Conservation (phyloP, 2,113 vertebrate species). For the Bufo bufo region DNA sequence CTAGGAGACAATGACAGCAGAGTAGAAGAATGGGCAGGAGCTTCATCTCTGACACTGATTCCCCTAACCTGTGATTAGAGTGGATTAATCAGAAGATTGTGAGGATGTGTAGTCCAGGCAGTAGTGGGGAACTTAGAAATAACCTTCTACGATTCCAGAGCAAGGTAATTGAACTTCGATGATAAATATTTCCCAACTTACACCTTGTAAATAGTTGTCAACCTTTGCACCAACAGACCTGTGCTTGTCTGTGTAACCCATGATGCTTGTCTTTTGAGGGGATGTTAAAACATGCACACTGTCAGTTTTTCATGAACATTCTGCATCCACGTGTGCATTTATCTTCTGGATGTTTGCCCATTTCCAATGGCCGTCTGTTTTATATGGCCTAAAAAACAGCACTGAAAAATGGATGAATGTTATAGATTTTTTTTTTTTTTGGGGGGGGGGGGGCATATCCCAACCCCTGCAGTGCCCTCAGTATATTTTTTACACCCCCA, state of each 20-base stretch:
- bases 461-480: too few species aligned
- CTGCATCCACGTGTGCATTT: too few species aligned
- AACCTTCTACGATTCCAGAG: conserved; percentile 17
- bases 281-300: background rate
- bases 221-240: conserved; percentile 63
- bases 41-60: conserved; percentile 64
- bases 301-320: too few species aligned
- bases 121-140: conserved; percentile 26
- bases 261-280: conserved; percentile 56
- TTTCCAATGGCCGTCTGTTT: too few species aligned
- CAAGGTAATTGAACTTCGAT: conserved; percentile 53
- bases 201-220: conserved; percentile 64
- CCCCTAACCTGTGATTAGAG: background rate
- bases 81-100: conserved; percentile 37
- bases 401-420: too few species aligned
- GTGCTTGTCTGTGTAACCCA: conserved; percentile 6
- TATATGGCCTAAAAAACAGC: too few species aligned
- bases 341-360: too few species aligned
- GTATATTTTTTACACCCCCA: too few species aligned
- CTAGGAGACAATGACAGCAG: conserved; percentile 65
- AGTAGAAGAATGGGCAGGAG: conserved; percentile 63
- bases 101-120: background rate
- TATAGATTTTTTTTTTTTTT: too few species aligned
- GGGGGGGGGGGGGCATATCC: too few species aligned
- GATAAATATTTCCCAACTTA: conserved; percentile 43